Evolutionary conservation across 2,888 invertebrate genomes (phyloP), one percentile per base, ranked within the genome.

Genomic region (Zygothrica quintamaculata): DNA sequence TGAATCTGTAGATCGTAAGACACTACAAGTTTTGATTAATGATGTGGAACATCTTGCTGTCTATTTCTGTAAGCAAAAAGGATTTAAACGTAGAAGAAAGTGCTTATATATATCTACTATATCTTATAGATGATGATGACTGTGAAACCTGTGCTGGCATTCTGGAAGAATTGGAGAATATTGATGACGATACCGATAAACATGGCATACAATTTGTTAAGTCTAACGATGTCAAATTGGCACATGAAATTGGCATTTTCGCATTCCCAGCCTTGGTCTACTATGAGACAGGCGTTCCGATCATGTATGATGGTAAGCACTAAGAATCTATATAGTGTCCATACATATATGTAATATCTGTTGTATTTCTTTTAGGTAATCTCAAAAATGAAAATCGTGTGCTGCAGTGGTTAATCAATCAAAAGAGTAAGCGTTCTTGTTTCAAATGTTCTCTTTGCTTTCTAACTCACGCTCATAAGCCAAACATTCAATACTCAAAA

Each of bases 191-290:
- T 84, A 96, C 97, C 4, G 97, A 97, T 87, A 95, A 97, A 88
- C 96, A 97, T 86, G 97, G 96, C 47, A 97, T 98, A 84, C 97
- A 98, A 91, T 97, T 98, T 91, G 97, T 98, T 31, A 97, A 98
- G 89, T 97, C 97, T 1, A 97, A 96, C 89, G 97, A 98, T 90
- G 94, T 96, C 0, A 96, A 96, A 89, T 91, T 97, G 68, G 97
- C 97, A 1, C 95, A 97, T 43, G 97, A 97, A 91, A 95, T 97
- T 87, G 97, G 97, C 73, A 96, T 98, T 89, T 96, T 96, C 92
- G 96, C 96, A 88, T 96, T 98, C 89, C 98, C 98, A 68, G 96
- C 97, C 64, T 92, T 98, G 80, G 97, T 97, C 48, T 98, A 97
- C 91, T 98, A 97, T 89, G 97, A 97, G 92, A 97, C 97, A 61